These are phyloP conservation scores for Lomographa bimaculata DNA, from an alignment of 2,888 invertebrate species.

Conservation along the genomic window DNA sequence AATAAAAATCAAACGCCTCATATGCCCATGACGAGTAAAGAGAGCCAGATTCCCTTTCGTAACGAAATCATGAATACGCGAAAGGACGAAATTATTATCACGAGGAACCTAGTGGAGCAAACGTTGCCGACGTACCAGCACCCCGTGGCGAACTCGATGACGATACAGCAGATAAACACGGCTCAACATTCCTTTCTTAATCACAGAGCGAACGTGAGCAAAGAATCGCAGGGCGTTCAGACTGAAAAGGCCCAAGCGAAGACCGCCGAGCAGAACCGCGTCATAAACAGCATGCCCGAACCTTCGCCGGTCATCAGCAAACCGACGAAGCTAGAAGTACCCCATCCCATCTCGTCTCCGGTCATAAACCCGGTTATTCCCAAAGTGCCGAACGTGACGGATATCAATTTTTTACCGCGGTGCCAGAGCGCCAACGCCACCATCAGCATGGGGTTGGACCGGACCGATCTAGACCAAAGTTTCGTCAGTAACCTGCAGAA, in stretches of 20 bases:
- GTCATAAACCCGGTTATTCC: slow-evolving; percentile 75
- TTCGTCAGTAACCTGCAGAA: slow-evolving; percentile 61
- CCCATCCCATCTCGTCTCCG: slow-evolving; percentile 77
- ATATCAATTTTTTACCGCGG: slow-evolving; percentile 71
- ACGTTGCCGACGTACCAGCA: slow-evolving; percentile 62
- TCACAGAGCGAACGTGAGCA: slow-evolving; percentile 60
- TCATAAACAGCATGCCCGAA: slow-evolving; percentile 56
- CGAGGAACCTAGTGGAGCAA: slow-evolving; percentile 65
- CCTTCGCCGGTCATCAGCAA: slow-evolving; percentile 58
- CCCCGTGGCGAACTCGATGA: slow-evolving; percentile 68
- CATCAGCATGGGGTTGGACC: slow-evolving; percentile 66
- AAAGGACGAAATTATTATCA: slow-evolving; percentile 72
- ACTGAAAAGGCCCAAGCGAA: slow-evolving; percentile 68
- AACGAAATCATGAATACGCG: slow-evolving; percentile 57
- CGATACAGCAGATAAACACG: slow-evolving; percentile 70
- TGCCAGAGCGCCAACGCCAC: slow-evolving; percentile 77
- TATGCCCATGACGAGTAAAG: slow-evolving; percentile 56
- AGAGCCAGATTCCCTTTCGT: slow-evolving; percentile 64
- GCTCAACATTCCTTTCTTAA: slow-evolving; percentile 66
- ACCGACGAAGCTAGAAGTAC: slow-evolving; percentile 73
- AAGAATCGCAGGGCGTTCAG: slow-evolving; percentile 71
- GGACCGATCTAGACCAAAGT: slow-evolving; percentile 61
- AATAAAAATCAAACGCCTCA: slow-evolving; percentile 55
- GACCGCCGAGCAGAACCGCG: slow-evolving; percentile 57
- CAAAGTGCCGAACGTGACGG: slow-evolving; percentile 69